phyloP scores from a whole-genome alignment of 2,797 vertebrate genomes.

The Telmatherina bonti region DNA sequence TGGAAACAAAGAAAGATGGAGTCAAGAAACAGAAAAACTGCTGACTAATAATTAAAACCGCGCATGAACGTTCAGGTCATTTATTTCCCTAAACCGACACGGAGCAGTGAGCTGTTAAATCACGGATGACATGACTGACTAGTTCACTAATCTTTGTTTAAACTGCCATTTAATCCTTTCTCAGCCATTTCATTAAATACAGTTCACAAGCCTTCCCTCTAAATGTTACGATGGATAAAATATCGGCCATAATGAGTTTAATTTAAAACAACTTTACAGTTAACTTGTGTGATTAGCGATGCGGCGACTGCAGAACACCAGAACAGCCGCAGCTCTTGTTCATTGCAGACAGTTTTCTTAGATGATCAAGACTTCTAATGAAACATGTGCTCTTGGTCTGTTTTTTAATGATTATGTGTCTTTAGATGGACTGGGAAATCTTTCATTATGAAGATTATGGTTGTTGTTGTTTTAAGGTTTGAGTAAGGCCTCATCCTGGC shows the following conservation, averaged over 20 bases:
- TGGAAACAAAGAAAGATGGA: neutral
- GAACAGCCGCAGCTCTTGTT: neutral
- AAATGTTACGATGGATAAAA: constrained; percentile 19
- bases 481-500: neutral
- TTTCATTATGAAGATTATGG: neutral
- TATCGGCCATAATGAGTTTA: constrained; percentile 31
- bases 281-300: constrained; percentile 25
- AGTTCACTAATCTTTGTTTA: constrained; percentile 36
- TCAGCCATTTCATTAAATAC: constrained; percentile 19
- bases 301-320: constrained; percentile 10
- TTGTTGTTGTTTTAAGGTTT: neutral
- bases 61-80: constrained; percentile 18
- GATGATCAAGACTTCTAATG: neutral
- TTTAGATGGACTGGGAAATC: neutral
- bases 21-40: neutral
- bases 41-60: neutral
- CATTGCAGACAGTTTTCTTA: neutral
- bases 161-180: constrained; percentile 48
- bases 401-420: neutral
- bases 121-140: constrained; percentile 17
- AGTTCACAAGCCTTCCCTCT: constrained; percentile 16
- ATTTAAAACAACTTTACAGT: constrained; percentile 16
- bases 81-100: constrained; percentile 6
- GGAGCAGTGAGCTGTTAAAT: constrained; percentile 22
- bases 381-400: neutral